Conservation (phyloP, 2,888 invertebrate genomes). For the Pandemis heparana region DNA sequence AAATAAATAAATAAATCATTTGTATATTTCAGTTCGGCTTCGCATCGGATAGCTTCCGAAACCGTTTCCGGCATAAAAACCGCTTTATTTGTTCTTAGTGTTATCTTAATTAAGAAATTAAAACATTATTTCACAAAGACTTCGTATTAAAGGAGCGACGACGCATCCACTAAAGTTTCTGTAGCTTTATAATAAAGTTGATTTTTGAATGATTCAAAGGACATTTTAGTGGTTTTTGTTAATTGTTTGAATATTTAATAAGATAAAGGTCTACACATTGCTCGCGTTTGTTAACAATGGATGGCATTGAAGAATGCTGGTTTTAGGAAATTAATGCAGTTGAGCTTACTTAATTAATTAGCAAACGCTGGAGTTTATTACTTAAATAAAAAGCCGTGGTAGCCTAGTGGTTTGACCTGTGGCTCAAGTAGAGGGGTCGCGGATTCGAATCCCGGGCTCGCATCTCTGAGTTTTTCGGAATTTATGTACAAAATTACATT, state of each 20-base stretch:
- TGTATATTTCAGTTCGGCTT: constrained; percentile 64
- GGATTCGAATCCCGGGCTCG: too few relatives aligned
- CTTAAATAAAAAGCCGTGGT: too few relatives aligned
- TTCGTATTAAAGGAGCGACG: constrained; percentile 36
- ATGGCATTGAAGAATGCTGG: neutral
- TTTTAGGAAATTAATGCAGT: neutral
- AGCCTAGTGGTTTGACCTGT: too few relatives aligned
- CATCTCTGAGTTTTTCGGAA: too few relatives aligned
- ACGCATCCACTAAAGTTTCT: neutral
- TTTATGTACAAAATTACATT: too few relatives aligned
- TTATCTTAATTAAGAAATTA: constrained; percentile 84
- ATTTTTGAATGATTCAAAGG: constrained; percentile 39
- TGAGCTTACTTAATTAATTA: neutral
- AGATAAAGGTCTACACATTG: constrained; percentile 34
- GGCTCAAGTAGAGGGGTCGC: too few relatives aligned
- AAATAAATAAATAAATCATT: too few relatives aligned
- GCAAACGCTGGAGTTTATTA: neutral
- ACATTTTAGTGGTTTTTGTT: constrained; percentile 24
- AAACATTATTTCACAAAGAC: constrained; percentile 45
- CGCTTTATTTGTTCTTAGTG: constrained; percentile 68
- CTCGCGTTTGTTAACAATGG: constrained; percentile 32
- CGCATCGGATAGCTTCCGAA: constrained; percentile 74
- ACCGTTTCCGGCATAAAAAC: constrained; percentile 77
- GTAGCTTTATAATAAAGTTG: neutral
- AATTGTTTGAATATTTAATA: constrained; percentile 49